Conservation (phyloP, 2,888 invertebrate genomes). For the Aporophyla lueneburgensis region DNA sequence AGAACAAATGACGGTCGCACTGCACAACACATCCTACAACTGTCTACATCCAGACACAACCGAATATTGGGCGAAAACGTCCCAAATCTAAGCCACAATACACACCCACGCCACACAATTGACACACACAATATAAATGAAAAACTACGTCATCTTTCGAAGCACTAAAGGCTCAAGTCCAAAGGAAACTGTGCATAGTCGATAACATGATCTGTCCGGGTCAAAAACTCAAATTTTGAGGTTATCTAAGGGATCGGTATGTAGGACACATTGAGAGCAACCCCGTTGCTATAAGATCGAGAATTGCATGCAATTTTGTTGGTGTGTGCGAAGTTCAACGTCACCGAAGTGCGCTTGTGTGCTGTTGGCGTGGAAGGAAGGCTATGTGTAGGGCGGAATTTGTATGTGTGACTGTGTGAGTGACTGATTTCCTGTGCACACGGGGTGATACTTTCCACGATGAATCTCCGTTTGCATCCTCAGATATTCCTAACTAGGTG, state of each 20-base stretch:
- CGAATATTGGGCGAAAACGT: conserved; percentile 67
- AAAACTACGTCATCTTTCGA: conserved; percentile 46
- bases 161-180: conserved; percentile 60
- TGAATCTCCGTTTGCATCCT: conserved; percentile 39
- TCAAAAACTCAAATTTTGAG: conserved; percentile 85
- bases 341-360: conserved; percentile 69
- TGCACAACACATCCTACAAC: conserved; percentile 68
- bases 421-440: conserved; percentile 73
- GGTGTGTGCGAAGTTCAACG: conserved; percentile 77
- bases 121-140: conserved; percentile 48
- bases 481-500: background rate
- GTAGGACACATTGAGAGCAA: conserved; percentile 84
- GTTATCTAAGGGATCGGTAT: conserved; percentile 87
- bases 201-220: conserved; percentile 71
- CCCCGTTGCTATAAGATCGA: conserved; percentile 79
- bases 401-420: conserved; percentile 75
- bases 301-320: conserved; percentile 73
- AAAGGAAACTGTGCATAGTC: conserved; percentile 68
- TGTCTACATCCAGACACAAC: conserved; percentile 62
- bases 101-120: conserved; percentile 55
- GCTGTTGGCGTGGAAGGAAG: conserved; percentile 62
- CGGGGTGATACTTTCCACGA: conserved; percentile 66
- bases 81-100: conserved; percentile 59
- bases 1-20: conserved; percentile 59
- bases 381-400: conserved; percentile 72